Base-by-base conservation (phyloP, 1,140 invertebrate genomes). In the Neodiprion virginianus region DNA sequence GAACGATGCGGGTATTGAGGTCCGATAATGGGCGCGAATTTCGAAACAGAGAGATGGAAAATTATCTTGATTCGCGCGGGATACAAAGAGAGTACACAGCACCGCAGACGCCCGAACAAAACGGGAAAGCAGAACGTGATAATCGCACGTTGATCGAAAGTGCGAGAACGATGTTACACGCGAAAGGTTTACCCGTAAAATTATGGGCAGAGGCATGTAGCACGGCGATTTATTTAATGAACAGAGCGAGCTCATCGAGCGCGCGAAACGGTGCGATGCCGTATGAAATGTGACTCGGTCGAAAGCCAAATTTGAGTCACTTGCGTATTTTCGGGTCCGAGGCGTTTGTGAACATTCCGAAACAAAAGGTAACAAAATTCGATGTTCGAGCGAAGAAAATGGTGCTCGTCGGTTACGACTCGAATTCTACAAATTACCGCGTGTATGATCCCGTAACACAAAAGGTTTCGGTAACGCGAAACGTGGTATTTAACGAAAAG, bases 1-100 rank as follows among this genome's bases (percentile, higher is more conserved):
- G 76, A 5, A 81, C 80, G 65, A 74, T 82, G 1, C 82, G 81
- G 69, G 73, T 21, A 40, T 50, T 89, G 1, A 83, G 84, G 67
- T 80, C 79, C 66, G 88, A 89, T 69, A 89, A 89, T 79, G 88
- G 88, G 7, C 79, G 47, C 11, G 88, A 89, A 76, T 88, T 86
- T 78, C 50, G 79, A 0, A 87, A 80, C 71, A 76, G 77, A 14
- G 72, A 79, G 0, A 84, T 89, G 72, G 76, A 82, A 50, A 50
- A 75, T 4, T 88, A 77, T 61, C 72, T 87, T 1, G 77, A 75
- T 14, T 74, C 77, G 8, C 23, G 70, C 14, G 84, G 86, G 3
- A 88, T 89, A 7, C 40, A 23, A 7, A 81, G 77, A 1, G 75
- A 86, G 69, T 69, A 75, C 21, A 83, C 84, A 5, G 79, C 80